Evolutionary conservation across 2,113 vertebrate genomes (phyloP), one percentile per base, ranked within the genome.

Genomic region (Melierax canorus): DNA sequence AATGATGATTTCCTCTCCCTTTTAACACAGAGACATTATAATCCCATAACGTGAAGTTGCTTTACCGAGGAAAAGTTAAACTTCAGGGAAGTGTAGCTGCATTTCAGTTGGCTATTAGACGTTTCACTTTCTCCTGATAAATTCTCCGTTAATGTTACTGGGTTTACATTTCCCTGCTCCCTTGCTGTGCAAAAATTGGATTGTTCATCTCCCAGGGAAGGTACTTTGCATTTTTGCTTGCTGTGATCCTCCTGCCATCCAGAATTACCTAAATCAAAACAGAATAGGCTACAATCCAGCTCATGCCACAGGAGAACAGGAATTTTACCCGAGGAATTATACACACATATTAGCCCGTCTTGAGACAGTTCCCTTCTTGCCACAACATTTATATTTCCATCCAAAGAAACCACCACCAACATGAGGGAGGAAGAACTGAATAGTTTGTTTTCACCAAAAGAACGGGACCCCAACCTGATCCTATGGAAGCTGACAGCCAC

Each of bases 141-240:
- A 88, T 76, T 87, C 45, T 66, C 36, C 12, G 45, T 84, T 87
- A 94, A 94, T 66, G 60, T 27, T 48, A 38, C 34, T 50, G 86
- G 66, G 32, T 91, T 95, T 66, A 91, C 68, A 92, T 75, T 75
- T 60, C 69, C 22, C 73, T 62, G 46, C 27, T 92, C 56, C 56
- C 39, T 64, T 48, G 58, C 66, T 82, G 73, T 63, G 62, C 43
- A 91, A 58, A 92, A 96, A 97, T 88, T 92, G 88, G 58, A 82
- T 39, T 80, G 51, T 85, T 94, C 62, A 75, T 92, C 76, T 97
- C 58, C n/a, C 27, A 73, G 51, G 58, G 83, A 89, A 89, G 4
- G 17, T 22, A 45, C n/a, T 94, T 92, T 62, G 58, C 56, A 77
- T 62, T 81, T 69, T 73, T 82, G 21, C 71, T 93, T 86, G 27